Base-by-base conservation (phyloP, 2,888 invertebrate genomes). In the Pollenia labialis region DNA sequence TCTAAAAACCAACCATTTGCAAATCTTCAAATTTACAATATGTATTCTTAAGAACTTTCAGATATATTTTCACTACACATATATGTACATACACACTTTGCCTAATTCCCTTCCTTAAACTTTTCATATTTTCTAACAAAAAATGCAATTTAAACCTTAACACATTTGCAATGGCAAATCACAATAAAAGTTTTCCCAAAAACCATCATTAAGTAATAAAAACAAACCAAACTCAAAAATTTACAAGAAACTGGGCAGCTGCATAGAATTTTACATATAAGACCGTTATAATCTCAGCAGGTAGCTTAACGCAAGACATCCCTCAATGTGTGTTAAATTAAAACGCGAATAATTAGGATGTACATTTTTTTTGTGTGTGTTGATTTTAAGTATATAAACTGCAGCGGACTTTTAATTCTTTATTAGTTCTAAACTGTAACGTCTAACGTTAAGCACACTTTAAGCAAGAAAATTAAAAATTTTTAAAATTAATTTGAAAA, bases 371-470 rank as follows among this genome's bases (percentile, higher is more conserved):
- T 18, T 40, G 3, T n/a, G 58, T 40, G 58, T 40, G n/a, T 16
- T 42, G 9, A 11, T 62, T 62, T 4, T 12, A 3, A 0, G 50
- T 75, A 58, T 76, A 71, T 64, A 77, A 64, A 56, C 48, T 50
- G 7, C 8, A 9, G 18, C 4, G n/a, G 52, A 23, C n/a, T 50
- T 4, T n/a, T 16, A 62, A 52, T 11, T 32, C 32, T 18, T 4
- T 16, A 50, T 69, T 58, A 85, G 74, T 80, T 75, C 12, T 74
- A 69, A 80, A 85, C 62, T 85, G 32, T 52, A 54, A 71, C 75
- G 85, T 80, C 23, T 69, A 84, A 79, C 60, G 46, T 74, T 46
- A 62, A 80, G 16, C 40, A 40, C 66, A 11, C n/a, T 54, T 23
- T 60, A 42, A 68, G 42, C 42, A 56, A 52, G 12, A 71, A 64